Conservation (phyloP, 2,113 vertebrate genomes). For the Proterorhinus semilunaris region DNA sequence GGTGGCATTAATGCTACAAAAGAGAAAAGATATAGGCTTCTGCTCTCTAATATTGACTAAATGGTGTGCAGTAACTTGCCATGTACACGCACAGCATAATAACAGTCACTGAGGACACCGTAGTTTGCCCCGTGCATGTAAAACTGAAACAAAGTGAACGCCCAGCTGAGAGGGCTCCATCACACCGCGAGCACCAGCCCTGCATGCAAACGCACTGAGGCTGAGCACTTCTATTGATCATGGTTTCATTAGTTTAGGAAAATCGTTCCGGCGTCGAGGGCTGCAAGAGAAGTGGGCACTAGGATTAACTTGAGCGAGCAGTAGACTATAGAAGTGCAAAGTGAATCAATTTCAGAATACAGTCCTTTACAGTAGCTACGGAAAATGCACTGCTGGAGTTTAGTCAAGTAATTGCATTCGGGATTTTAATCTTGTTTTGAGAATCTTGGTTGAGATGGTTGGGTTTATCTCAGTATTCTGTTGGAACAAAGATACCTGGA, state of each 20-base stretch:
- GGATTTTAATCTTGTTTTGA: no score
- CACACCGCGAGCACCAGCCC: not conserved
- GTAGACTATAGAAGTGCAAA: not conserved
- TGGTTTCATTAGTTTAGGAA: constrained; percentile 1
- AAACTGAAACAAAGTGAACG: not conserved
- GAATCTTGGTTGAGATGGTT: no score
- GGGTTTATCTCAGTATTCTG: no score
- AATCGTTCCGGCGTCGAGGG: not conserved
- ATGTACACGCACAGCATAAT: not conserved
- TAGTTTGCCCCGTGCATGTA: not conserved
- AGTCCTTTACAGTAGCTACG: not conserved
- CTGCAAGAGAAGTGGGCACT: not conserved
- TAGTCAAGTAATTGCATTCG: not conserved
- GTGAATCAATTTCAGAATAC: not conserved
- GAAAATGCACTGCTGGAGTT: not conserved
- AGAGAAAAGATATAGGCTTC: not conserved
- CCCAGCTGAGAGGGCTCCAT: not conserved
- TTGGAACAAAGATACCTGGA: no score
- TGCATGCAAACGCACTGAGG: not conserved
- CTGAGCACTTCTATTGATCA: not conserved
- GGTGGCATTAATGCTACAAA: not conserved
- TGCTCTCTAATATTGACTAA: not conserved
- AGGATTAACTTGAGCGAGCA: not conserved
- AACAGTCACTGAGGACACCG: not conserved
- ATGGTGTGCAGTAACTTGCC: not conserved